phyloP scores from a whole-genome alignment of 2,113 vertebrate genomes.

The Pterocles orientalis region DNA sequence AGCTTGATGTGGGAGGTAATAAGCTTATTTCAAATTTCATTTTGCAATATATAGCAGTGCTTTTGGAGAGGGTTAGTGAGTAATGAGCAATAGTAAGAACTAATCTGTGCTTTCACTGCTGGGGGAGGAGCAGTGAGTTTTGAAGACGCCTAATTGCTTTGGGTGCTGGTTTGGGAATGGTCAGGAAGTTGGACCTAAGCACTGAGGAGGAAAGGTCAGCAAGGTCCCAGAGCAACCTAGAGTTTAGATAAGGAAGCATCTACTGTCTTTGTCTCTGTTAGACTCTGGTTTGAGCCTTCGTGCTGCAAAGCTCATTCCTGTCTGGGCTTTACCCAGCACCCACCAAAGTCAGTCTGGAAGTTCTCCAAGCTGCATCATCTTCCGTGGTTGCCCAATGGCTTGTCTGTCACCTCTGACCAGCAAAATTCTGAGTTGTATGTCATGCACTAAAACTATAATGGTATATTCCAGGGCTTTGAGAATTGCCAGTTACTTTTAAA shows the following conservation, averaged over 20 bases:
- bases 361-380: background rate
- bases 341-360: background rate
- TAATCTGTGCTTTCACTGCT: background rate
- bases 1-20: background rate
- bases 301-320: background rate
- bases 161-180: background rate
- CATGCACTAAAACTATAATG: accelerated
- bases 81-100: background rate
- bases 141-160: background rate
- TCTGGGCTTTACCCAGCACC: background rate
- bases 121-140: background rate
- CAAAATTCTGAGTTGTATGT: accelerated
- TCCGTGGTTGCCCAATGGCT: accelerated
- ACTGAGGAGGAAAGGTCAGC: background rate
- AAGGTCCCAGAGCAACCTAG: background rate
- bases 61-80: background rate
- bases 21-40: background rate
- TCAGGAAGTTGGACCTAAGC: accelerated
- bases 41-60: background rate
- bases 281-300: background rate
- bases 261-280: background rate
- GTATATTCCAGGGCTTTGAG: background rate
- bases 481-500: background rate
- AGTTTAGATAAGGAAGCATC: background rate
- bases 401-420: background rate